phyloP scores from a whole-genome alignment of 2,113 vertebrate species.

The Trinectes maculatus region DNA sequence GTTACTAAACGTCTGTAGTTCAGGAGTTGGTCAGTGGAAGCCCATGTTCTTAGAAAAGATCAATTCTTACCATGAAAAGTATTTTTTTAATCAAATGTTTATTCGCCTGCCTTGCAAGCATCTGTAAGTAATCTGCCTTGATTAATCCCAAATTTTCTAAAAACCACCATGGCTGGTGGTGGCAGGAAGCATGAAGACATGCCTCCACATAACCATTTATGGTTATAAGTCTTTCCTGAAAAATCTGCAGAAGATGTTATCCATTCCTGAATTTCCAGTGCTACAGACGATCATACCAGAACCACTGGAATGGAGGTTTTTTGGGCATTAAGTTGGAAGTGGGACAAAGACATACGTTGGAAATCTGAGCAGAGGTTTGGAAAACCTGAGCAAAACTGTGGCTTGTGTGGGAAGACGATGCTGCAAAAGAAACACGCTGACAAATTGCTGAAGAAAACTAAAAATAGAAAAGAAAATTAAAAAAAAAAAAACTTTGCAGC shows the following conservation, averaged over 20 bases:
- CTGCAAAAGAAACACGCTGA: background rate
- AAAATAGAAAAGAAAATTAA: background rate
- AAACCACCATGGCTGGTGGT: slow-evolving; percentile 33
- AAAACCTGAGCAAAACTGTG: background rate
- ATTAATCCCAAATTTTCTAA: slow-evolving; percentile 63
- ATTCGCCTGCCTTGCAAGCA: slow-evolving; percentile 35
- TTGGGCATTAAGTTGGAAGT: background rate
- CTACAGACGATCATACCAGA: slow-evolving; percentile 6
- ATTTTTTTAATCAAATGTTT: slow-evolving; percentile 36
- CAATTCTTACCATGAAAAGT: background rate
- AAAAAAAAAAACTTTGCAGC: no score
- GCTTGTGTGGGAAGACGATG: background rate
- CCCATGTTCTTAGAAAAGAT: background rate
- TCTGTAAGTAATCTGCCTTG: slow-evolving; percentile 56
- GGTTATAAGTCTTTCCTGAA: slow-evolving; percentile 43
- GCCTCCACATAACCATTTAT: slow-evolving; percentile 48
- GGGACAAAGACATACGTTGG: background rate
- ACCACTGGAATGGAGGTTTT: background rate
- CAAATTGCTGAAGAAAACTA: background rate
- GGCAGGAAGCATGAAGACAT: slow-evolving; percentile 29
- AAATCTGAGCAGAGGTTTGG: background rate
- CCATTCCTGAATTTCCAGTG: slow-evolving; percentile 28
- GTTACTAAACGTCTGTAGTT: background rate
- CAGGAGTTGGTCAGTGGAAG: background rate
- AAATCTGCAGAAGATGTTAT: slow-evolving; percentile 44